Conservation (phyloP, 2,113 vertebrate species). For the Hemichromis elongatus region DNA sequence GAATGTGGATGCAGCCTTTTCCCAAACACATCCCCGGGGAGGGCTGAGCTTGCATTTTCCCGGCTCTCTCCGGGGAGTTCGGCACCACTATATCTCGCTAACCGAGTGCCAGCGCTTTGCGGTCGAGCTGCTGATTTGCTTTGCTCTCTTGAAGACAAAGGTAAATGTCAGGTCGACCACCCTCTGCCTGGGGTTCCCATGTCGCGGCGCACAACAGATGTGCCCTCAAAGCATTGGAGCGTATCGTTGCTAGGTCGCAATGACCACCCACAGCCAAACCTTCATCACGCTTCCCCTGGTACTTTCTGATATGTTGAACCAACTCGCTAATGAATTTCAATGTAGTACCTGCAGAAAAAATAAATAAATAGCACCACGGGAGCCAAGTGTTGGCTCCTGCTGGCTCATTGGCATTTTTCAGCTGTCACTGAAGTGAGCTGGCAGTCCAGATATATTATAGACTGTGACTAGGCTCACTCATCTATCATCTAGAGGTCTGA, state of each 20-base stretch:
- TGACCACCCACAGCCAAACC: constrained; percentile 18
- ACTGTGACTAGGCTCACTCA: constrained; percentile 59
- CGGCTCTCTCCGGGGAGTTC: neutral
- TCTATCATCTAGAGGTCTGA: constrained; percentile 62
- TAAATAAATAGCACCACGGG: neutral
- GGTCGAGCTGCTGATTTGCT: constrained; percentile 5
- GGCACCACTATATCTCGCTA: neutral
- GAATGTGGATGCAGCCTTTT: neutral
- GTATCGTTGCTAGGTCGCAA: constrained; percentile 38
- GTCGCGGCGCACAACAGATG: constrained; percentile 40
- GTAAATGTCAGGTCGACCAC: constrained; percentile 50
- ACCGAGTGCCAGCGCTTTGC: neutral
- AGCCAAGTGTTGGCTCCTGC: constrained; percentile 13
- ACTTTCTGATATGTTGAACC: constrained; percentile 25
- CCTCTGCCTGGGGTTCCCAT: neutral
- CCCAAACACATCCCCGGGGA: neutral
- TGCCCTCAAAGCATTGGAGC: constrained; percentile 54
- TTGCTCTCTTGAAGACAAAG: constrained; percentile 41
- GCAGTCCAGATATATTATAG: constrained; percentile 57
- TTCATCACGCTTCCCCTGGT: constrained; percentile 24
- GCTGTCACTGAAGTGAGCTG: constrained; percentile 35
- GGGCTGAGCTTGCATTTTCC: constrained; percentile 40
- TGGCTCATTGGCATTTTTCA: constrained; percentile 53
- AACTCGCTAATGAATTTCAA: constrained; percentile 60
- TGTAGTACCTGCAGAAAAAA: constrained; percentile 25